Conservation (phyloP, 2,113 vertebrate genomes). For the Rhea americana region DNA sequence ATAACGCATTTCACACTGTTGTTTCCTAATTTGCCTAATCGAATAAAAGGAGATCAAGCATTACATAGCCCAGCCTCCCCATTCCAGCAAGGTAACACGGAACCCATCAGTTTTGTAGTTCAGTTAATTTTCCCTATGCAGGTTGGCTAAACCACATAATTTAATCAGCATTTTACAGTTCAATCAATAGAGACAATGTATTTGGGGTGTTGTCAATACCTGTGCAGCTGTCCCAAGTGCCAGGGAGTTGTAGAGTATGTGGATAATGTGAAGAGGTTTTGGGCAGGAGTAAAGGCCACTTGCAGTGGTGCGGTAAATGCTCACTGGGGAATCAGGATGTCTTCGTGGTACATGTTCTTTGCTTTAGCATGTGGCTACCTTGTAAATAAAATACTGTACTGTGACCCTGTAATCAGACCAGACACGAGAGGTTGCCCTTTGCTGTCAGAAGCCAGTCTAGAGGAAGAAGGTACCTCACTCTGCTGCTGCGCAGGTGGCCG, state of each 20-base stretch:
- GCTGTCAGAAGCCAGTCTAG: too few relatives aligned
- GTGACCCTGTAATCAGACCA: neutral
- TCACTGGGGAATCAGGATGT: fast-evolving
- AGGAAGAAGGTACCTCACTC: fast-evolving
- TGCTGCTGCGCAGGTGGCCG: fast-evolving
- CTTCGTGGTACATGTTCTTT: fast-evolving
- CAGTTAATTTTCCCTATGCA: conserved; percentile 34
- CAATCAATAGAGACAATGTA: neutral
- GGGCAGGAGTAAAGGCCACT: neutral
- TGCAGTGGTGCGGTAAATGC: fast-evolving
- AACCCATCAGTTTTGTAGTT: conserved; percentile 31
- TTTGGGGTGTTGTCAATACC: neutral
- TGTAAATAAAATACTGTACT: neutral
- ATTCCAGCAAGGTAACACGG: neutral
- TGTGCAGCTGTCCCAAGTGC: neutral
- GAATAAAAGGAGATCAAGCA: conserved; percentile 59
- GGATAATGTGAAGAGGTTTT: neutral
- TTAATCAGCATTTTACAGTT: neutral
- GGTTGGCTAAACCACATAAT: conserved; percentile 46
- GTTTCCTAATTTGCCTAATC: conserved; percentile 64
- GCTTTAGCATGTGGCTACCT: neutral
- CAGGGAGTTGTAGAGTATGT: fast-evolving
- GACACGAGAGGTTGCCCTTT: neutral
- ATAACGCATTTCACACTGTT: conserved; percentile 62
- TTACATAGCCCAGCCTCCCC: conserved; percentile 36